These are phyloP conservation scores for Mesochorus sp. DNA, from an alignment of 2,888 invertebrate species.

Conservation along the genomic window DNA sequence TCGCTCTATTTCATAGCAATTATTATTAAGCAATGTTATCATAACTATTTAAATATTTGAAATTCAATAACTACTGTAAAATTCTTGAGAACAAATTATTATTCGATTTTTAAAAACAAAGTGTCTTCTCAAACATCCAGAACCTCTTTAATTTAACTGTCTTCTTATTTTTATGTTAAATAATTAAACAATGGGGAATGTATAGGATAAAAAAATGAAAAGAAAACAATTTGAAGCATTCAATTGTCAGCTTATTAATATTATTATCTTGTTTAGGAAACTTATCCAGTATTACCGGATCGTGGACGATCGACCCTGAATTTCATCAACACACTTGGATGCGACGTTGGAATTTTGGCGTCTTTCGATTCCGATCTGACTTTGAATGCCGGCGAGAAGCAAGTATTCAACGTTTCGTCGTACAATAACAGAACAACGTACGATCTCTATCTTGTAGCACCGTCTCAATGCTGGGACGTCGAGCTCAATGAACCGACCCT, in stretches of 20 bases:
- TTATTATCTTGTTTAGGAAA: constrained; percentile 70
- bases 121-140: too few relatives aligned
- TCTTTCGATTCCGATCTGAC: constrained; percentile 59
- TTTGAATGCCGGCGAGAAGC: constrained; percentile 74
- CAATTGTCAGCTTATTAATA: neutral
- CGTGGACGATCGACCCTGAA: constrained; percentile 83
- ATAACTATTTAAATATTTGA: too few relatives aligned
- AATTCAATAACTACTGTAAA: too few relatives aligned
- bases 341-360: constrained; percentile 82
- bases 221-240: too few relatives aligned
- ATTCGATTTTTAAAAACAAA: too few relatives aligned
- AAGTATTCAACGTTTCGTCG: constrained; percentile 77
- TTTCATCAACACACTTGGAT: constrained; percentile 86
- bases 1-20: too few relatives aligned
- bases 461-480: constrained; percentile 76
- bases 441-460: constrained; percentile 75
- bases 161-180: too few relatives aligned
- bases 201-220: too few relatives aligned
- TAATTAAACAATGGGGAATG: too few relatives aligned
- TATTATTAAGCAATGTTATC: too few relatives aligned
- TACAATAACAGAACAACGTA: constrained; percentile 75
- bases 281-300: constrained; percentile 81
- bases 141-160: too few relatives aligned
- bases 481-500: constrained; percentile 71
- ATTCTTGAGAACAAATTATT: too few relatives aligned